Conservation (phyloP, 2,797 vertebrate genomes). For the Dipus sagitta region DNA sequence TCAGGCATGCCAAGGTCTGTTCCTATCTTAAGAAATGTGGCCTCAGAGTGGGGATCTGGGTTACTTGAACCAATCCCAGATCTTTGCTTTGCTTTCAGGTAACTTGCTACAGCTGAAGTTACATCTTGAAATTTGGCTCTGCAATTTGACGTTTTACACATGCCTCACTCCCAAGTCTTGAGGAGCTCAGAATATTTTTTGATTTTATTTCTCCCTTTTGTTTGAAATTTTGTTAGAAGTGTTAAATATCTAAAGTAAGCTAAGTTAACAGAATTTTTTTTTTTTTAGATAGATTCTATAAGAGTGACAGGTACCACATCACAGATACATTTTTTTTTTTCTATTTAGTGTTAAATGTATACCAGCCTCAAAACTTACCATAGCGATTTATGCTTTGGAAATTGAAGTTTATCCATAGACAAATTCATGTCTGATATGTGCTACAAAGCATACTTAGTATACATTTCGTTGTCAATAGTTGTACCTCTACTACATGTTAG, state of each 20-base stretch:
- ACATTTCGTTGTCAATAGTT: not conserved
- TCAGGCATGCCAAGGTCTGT: not conserved
- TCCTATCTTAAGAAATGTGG: not conserved
- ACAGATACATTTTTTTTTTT: not conserved
- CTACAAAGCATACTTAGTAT: not conserved
- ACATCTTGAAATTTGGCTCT: not conserved
- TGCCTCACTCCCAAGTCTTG: not conserved
- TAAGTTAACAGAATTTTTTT: slow-evolving; percentile 40
- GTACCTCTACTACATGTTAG: not conserved
- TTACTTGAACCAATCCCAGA: not conserved
- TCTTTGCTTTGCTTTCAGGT: not conserved
- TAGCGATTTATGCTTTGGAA: not conserved
- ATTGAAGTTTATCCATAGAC: not conserved
- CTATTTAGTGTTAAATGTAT: not conserved
- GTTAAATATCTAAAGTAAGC: slow-evolving; percentile 11
- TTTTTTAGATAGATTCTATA: not conserved
- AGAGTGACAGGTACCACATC: not conserved
- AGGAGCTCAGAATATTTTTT: not conserved
- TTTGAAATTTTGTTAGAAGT: not conserved
- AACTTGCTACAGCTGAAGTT: not conserved
- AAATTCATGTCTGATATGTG: not conserved
- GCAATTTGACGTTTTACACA: not conserved
- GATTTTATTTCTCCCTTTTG: not conserved
- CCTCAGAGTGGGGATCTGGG: not conserved
- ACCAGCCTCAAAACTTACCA: not conserved